These are phyloP conservation scores for Pseudochromis fuscus DNA, from an alignment of 2,797 vertebrate genomes.

Conservation along the genomic window DNA sequence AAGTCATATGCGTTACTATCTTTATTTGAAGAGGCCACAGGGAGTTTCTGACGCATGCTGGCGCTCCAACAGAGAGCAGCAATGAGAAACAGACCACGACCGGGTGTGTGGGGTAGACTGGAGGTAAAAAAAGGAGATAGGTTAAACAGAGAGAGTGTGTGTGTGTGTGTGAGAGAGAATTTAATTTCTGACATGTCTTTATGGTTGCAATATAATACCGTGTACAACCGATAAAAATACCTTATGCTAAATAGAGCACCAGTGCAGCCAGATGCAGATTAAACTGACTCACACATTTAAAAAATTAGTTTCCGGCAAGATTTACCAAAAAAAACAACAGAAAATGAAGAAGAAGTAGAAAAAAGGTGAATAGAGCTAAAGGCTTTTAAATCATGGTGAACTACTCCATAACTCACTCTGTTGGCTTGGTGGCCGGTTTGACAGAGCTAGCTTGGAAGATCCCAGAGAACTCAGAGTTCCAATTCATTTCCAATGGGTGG, in stretches of 20 bases:
- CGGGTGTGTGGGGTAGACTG: slow-evolving; percentile 16
- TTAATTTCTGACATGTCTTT: slow-evolving; percentile 58
- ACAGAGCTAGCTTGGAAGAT: slow-evolving; percentile 41
- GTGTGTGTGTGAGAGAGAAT: slow-evolving; percentile 31
- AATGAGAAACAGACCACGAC: slow-evolving; percentile 66
- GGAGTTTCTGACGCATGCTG: slow-evolving; percentile 68
- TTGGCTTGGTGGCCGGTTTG: slow-evolving; percentile 51
- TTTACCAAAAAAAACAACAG: too few species aligned
- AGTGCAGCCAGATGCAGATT: slow-evolving; percentile 28
- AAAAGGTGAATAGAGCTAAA: slow-evolving; percentile 34
- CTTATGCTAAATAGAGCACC: slow-evolving; percentile 31
- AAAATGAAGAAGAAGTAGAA: neutral
- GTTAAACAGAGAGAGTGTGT: slow-evolving; percentile 10
- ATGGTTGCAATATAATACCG: slow-evolving; percentile 47
- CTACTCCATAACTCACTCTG: slow-evolving; percentile 51
- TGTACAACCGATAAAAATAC: slow-evolving; percentile 47
- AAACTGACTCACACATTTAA: slow-evolving; percentile 34
- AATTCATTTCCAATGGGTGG: slow-evolving; percentile 57
- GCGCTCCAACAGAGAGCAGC: slow-evolving; percentile 64
- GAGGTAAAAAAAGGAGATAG: slow-evolving; percentile 33
- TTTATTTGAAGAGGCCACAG: slow-evolving; percentile 68
- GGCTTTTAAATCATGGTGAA: slow-evolving; percentile 50
- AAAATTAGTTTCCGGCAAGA: slow-evolving; percentile 30
- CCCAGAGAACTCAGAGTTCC: slow-evolving; percentile 56
- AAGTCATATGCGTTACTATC: slow-evolving; percentile 65